Conservation (phyloP, 2,797 vertebrate species). For the Euphonia xanthogaster region DNA sequence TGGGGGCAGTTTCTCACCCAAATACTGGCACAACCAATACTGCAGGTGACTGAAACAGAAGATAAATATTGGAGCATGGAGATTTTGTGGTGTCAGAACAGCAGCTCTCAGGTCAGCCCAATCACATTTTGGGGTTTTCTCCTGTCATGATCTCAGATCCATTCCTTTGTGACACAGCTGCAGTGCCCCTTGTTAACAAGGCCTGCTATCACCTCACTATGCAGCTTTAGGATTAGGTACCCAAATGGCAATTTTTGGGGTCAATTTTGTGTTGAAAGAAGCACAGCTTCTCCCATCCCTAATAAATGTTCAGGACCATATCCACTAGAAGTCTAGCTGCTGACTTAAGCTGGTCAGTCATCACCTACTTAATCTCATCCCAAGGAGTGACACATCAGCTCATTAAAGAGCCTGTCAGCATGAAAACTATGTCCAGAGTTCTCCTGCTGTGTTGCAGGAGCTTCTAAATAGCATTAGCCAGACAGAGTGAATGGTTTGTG, state of each 20-base stretch:
- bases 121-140: neutral
- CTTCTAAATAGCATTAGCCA: neutral
- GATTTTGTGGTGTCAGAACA: neutral
- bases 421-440: neutral
- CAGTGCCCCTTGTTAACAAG: neutral
- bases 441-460: neutral
- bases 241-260: neutral
- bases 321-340: neutral
- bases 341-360: neutral
- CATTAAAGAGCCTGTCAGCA: neutral
- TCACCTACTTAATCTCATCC: neutral
- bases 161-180: neutral
- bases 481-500: neutral
- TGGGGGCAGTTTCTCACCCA: neutral
- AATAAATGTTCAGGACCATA: neutral
- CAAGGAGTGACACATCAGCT: neutral
- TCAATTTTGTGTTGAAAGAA: neutral
- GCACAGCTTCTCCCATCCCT: neutral
- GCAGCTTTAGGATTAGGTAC: neutral
- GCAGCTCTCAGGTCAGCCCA: neutral
- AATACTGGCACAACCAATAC: neutral
- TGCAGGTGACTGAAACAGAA: neutral
- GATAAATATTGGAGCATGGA: neutral
- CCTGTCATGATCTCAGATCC: neutral
- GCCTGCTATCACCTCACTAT: neutral